Evolutionary conservation across 2,888 invertebrate species (phyloP).

Genomic region (Lasioglossum pauxillum): DNA sequence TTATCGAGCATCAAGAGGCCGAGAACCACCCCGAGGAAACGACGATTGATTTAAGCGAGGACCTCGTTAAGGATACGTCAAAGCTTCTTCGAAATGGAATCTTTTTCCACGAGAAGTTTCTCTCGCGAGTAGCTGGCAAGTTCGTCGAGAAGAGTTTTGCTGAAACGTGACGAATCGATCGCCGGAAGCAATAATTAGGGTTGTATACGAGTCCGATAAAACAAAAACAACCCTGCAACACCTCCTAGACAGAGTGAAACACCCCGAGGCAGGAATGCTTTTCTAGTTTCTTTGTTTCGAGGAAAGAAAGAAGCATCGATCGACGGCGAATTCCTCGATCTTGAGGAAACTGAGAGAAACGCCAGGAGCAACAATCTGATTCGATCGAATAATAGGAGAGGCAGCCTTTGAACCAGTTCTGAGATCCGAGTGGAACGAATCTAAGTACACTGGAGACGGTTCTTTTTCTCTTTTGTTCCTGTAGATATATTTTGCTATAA

Average conservation of each 20-base stretch:
- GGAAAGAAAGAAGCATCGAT: not conserved
- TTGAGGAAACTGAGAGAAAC: not conserved
- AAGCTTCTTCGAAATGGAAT: not conserved
- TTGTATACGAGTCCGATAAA: not conserved
- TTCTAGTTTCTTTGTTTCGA: not conserved
- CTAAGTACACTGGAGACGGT: not conserved
- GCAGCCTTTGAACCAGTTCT: not conserved
- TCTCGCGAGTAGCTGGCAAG: not conserved
- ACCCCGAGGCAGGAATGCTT: not conserved
- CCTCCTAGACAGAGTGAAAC: not conserved
- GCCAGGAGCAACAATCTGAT: not conserved
- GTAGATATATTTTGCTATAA: not conserved
- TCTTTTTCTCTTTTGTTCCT: not conserved
- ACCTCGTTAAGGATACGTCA: conserved; percentile 12
- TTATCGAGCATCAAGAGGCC: conserved; percentile 19
- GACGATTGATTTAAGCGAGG: conserved; percentile 32
- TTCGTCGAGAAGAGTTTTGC: not conserved
- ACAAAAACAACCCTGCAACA: not conserved
- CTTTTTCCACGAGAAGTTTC: not conserved
- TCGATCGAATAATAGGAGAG: not conserved
- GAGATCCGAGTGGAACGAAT: not conserved
- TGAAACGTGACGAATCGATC: not conserved
- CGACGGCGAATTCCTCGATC: not conserved
- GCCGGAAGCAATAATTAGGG: not conserved
- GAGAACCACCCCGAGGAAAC: conserved; percentile 16